These are phyloP conservation scores for Macroglossus sobrinus DNA, from an alignment of 2,113 vertebrate genomes.

Conservation along the genomic window DNA sequence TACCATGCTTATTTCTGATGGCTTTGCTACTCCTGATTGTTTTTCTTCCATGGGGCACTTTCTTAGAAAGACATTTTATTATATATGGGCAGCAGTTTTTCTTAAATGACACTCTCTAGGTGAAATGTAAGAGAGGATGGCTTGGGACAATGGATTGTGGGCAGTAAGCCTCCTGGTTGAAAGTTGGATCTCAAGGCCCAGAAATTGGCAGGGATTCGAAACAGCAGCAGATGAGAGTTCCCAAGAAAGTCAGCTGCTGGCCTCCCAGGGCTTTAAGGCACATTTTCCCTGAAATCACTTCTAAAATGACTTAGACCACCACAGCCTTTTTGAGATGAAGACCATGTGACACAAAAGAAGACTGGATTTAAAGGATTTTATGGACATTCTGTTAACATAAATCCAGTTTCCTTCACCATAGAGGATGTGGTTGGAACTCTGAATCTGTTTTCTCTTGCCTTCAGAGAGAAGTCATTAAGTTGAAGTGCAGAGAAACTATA, in stretches of 20 bases:
- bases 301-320: not conserved
- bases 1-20: not conserved
- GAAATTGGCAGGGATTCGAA: not conserved
- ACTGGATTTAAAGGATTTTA: not conserved
- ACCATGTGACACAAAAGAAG: not conserved
- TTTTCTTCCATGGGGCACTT: not conserved
- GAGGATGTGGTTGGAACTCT: not conserved
- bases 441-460: conserved; percentile 24
- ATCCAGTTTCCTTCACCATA: conserved; percentile 24
- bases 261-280: not conserved
- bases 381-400: not conserved
- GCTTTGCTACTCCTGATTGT: conserved; percentile 22
- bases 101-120: not conserved
- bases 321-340: not conserved
- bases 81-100: not conserved
- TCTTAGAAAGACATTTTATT: conserved; percentile 11
- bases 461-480: not conserved
- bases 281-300: not conserved
- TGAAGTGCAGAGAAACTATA: not conserved
- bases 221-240: not conserved
- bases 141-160: not conserved
- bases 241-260: not conserved
- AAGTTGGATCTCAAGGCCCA: not conserved
- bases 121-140: not conserved
- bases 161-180: not conserved